phyloP scores from a whole-genome alignment of 2,888 invertebrate genomes.

The Drymonia ruficornis region DNA sequence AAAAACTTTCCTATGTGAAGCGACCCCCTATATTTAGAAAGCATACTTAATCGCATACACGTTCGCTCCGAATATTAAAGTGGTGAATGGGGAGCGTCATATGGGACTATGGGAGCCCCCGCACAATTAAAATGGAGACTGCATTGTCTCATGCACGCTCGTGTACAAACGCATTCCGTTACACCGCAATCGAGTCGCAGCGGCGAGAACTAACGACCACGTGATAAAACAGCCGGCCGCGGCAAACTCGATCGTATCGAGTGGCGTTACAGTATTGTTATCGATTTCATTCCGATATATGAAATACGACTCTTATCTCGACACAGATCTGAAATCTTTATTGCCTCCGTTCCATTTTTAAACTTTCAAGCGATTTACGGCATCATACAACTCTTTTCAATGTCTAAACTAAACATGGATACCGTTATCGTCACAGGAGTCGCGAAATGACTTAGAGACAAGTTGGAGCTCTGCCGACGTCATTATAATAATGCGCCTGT shows the following conservation, averaged over 20 bases:
- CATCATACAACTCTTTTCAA: constrained; percentile 19
- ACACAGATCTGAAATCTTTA: constrained; percentile 46
- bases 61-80: constrained; percentile 78
- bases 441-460: constrained; percentile 54
- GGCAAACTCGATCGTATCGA: constrained; percentile 22
- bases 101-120: constrained; percentile 76
- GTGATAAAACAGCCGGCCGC: constrained; percentile 38
- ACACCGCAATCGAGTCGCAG: constrained; percentile 42
- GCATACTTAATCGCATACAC: constrained; percentile 80
- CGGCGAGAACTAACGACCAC: constrained; percentile 39
- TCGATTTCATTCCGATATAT: constrained; percentile 39
- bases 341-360: constrained; percentile 35
- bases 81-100: constrained; percentile 78
- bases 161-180: constrained; percentile 56
- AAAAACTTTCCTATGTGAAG: constrained; percentile 69
- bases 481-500: constrained; percentile 71
- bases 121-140: constrained; percentile 66
- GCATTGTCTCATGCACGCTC: constrained; percentile 64
- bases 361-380: constrained; percentile 33
- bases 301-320: constrained; percentile 49
- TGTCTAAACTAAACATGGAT: constrained; percentile 34
- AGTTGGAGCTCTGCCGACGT: constrained; percentile 53
- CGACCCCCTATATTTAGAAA: constrained; percentile 77
- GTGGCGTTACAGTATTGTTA: constrained; percentile 27
- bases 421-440: constrained; percentile 53